Conservation (phyloP, 2,888 invertebrate genomes). For the Microplitis manilae region DNA sequence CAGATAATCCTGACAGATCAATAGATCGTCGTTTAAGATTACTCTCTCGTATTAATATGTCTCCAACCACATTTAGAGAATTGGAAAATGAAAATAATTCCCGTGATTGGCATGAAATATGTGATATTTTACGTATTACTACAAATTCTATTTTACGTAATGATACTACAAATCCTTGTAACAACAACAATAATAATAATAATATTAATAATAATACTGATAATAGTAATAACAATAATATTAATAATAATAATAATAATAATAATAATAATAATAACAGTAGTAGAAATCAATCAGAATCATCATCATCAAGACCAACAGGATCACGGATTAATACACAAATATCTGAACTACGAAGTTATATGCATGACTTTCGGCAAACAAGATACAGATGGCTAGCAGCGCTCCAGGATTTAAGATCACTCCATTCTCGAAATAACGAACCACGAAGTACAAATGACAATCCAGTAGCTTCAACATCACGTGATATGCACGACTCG, state of each 20-base stretch:
- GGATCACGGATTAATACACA: not conserved
- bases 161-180: not conserved
- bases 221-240: not conserved
- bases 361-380: not conserved
- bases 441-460: constrained; percentile 9
- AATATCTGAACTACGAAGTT: not conserved
- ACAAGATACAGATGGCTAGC: not conserved
- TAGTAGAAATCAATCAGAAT: not conserved
- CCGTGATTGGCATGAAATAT: no score
- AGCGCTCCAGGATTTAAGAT: constrained; percentile 1
- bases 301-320: not conserved
- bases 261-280: not conserved
- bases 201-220: not conserved
- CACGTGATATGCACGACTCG: constrained; percentile 12
- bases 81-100: no score
- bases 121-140: no score
- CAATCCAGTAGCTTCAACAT: constrained; percentile 25
- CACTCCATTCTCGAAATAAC: constrained; percentile 3
- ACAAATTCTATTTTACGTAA: no score
- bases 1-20: no score
- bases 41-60: no score
- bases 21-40: no score
- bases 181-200: not conserved
- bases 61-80: no score
- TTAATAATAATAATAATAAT: not conserved